A percentile compares a stretch with the other conserved stretches of the same genome.
phyloP scores from a whole-genome alignment of 2,888 invertebrate genomes.

The Atherix ibis region DNA sequence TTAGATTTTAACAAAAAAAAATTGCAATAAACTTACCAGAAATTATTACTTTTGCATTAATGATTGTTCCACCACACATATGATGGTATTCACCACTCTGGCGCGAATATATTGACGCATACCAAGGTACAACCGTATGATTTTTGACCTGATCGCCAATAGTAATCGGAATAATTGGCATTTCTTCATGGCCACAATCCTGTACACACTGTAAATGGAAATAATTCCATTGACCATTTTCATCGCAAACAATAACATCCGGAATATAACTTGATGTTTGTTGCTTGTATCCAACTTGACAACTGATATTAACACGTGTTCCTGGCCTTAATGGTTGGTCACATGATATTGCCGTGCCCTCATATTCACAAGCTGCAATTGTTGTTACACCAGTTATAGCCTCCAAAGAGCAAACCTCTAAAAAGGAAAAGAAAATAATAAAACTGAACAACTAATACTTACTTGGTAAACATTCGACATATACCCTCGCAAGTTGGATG shows the following conservation, averaged over 20 bases:
- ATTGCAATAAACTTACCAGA: no score
- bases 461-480: background rate
- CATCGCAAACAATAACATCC: conserved; percentile 13
- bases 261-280: background rate
- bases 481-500: conserved; percentile 9
- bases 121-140: conserved; percentile 19
- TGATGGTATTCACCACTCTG: conserved; percentile 6
- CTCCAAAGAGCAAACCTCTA: background rate
- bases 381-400: conserved; percentile 2
- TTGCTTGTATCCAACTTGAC: conserved; percentile 10
- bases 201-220: conserved; percentile 16
- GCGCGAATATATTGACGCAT: conserved; percentile 17
- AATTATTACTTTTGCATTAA: conserved; percentile 17
- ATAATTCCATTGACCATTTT: conserved; percentile 18
- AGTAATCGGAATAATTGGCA: conserved; percentile 9
- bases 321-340: conserved; percentile 8
- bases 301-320: conserved; percentile 12
- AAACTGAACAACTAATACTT: background rate
- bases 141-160: conserved; percentile 7
- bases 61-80: conserved; percentile 18
- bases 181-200: conserved; percentile 16
- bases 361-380: conserved; percentile 8
- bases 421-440: background rate
- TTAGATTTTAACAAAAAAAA: no score
- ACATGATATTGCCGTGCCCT: conserved; percentile 9